Conservation (phyloP, 2,888 invertebrate species). For the Limnephilus marmoratus region DNA sequence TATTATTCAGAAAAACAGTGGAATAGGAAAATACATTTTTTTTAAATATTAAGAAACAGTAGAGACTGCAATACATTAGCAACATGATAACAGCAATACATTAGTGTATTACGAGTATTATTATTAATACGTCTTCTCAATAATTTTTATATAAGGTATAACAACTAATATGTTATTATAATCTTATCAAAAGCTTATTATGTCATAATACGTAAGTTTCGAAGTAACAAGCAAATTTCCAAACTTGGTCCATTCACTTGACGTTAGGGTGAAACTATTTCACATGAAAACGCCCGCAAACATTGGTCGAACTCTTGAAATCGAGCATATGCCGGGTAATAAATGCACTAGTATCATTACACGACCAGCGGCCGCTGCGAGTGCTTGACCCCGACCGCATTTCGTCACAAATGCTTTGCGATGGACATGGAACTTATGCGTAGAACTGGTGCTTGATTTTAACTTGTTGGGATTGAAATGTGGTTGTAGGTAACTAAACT, state of each 20-base stretch:
- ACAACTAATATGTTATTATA: no score
- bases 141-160: no score
- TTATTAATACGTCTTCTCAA: no score
- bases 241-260: neutral
- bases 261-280: neutral
- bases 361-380: neutral
- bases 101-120: no score
- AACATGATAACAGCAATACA: no score
- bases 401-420: neutral
- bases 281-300: neutral
- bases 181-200: no score
- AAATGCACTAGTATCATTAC: neutral
- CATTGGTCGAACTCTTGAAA: constrained; percentile 32
- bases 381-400: neutral
- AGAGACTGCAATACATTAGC: no score
- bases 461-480: neutral
- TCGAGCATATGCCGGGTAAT: neutral
- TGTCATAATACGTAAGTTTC: neutral
- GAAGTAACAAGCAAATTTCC: neutral
- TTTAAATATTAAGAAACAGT: no score
- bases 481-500: neutral
- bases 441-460: neutral
- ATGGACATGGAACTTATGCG: neutral
- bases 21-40: no score
- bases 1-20: no score